Evolutionary conservation across 2,113 vertebrate genomes (phyloP).

Genomic region (Callithrix jacchus): DNA sequence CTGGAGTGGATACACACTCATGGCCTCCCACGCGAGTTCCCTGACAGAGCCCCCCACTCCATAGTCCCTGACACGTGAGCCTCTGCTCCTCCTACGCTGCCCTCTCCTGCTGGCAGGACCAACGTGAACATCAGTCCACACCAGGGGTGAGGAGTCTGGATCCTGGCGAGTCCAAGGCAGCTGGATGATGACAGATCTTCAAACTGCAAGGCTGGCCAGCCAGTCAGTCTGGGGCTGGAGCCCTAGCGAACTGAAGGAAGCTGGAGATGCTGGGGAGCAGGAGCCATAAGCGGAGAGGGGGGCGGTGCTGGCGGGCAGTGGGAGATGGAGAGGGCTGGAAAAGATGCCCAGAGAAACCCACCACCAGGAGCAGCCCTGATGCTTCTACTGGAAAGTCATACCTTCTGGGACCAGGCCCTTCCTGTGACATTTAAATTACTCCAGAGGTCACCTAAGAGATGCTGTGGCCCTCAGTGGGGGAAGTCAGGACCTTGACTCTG

Average conservation of each 20-base stretch:
- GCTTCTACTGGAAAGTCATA: neutral
- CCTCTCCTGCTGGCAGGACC: fast-evolving
- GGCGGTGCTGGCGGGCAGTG: neutral
- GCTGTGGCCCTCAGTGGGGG: neutral
- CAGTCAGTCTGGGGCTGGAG: neutral
- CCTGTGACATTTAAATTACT: neutral
- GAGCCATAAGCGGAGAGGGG: fast-evolving
- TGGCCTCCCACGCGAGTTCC: neutral
- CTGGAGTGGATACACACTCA: neutral
- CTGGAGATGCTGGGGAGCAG: neutral
- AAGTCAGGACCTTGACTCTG: neutral
- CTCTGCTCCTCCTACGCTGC: neutral
- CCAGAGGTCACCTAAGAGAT: neutral
- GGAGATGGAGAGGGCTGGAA: neutral
- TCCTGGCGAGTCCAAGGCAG: neutral
- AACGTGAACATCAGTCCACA: neutral
- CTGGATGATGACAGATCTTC: neutral
- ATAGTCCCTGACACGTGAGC: neutral
- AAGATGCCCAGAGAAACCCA: neutral
- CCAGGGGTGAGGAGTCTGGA: neutral
- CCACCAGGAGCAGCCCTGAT: neutral
- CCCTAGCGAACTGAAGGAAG: neutral
- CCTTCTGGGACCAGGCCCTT: neutral
- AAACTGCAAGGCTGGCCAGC: neutral
- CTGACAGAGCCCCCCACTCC: neutral